Percentiles rank a stretch among this genome's conserved stretches.
Evolutionary conservation across 2,888 invertebrate genomes (phyloP).

Genomic region (Celastrina argiolus): DNA sequence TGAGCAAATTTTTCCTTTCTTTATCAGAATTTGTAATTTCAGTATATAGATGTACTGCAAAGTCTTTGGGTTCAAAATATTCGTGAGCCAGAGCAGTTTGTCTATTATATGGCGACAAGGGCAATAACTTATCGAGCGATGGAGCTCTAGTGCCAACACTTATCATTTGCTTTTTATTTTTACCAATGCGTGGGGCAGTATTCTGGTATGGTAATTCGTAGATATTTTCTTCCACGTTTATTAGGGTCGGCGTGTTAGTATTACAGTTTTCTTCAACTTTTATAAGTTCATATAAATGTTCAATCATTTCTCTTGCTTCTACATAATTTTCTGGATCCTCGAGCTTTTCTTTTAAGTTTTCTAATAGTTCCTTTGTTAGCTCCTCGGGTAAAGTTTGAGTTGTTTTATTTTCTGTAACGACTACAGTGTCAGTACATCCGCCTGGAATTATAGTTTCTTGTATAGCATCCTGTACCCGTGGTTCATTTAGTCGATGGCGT

Average conservation of each 20-base stretch:
- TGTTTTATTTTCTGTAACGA: constrained; percentile 77
- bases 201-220: constrained; percentile 79
- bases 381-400: constrained; percentile 86
- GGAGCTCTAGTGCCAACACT: constrained; percentile 79
- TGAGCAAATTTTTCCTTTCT: constrained; percentile 50
- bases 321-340: constrained; percentile 85
- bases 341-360: constrained; percentile 81
- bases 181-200: constrained; percentile 57
- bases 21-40: constrained; percentile 75
- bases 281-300: constrained; percentile 85
- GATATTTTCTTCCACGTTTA: constrained; percentile 73
- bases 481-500: constrained; percentile 77
- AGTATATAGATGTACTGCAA: constrained; percentile 79
- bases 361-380: constrained; percentile 84
- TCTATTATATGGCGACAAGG: constrained; percentile 66
- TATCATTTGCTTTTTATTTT: constrained; percentile 64
- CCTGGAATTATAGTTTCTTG: constrained; percentile 55
- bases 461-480: constrained; percentile 62
- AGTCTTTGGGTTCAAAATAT: constrained; percentile 74
- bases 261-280: constrained; percentile 83
- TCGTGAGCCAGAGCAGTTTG: constrained; percentile 65
- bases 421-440: constrained; percentile 43
- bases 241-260: constrained; percentile 51
- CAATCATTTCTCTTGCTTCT: constrained; percentile 86
- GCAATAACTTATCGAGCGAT: constrained; percentile 76